These are phyloP conservation scores for Ligdia adustata DNA, from an alignment of 2,888 invertebrate species.

Conservation along the genomic window DNA sequence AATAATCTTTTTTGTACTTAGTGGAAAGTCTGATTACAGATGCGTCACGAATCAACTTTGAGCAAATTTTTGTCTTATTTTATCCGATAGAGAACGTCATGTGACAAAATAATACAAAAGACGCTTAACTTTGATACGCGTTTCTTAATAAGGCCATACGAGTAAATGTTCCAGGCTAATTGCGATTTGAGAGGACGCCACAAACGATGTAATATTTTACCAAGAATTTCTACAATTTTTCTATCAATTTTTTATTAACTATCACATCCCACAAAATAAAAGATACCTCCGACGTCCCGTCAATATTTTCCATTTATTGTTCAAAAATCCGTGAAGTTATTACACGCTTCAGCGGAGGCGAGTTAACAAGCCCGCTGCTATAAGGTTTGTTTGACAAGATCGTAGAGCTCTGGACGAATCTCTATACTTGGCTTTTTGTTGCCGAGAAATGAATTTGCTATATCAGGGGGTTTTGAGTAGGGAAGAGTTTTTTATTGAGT, in stretches of 20 bases:
- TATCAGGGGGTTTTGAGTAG: too few species aligned
- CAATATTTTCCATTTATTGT: constrained; percentile 35
- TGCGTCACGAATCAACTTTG: too few species aligned
- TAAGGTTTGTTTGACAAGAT: constrained; percentile 28
- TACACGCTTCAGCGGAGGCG: constrained; percentile 30
- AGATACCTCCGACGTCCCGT: constrained; percentile 18
- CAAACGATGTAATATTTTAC: neutral
- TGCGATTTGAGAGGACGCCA: too few species aligned
- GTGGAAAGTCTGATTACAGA: too few species aligned
- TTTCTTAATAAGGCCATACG: too few species aligned
- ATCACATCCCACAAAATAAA: constrained; percentile 7
- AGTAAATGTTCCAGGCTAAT: too few species aligned
- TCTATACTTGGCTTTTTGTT: constrained; percentile 26
- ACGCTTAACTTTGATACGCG: too few species aligned
- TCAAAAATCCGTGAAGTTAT: constrained; percentile 38
- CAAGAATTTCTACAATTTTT: neutral
- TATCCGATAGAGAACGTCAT: too few species aligned
- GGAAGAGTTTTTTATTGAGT: too few species aligned
- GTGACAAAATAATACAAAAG: too few species aligned
- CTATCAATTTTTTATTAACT: constrained; percentile 1
- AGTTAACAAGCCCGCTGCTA: constrained; percentile 33
- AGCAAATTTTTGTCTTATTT: too few species aligned
- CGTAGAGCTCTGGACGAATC: constrained; percentile 14
- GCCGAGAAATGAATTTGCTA: constrained; percentile 5
- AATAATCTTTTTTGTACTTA: too few species aligned